Conservation (phyloP, 2,113 vertebrate genomes). For the Callopanchax toddi region DNA sequence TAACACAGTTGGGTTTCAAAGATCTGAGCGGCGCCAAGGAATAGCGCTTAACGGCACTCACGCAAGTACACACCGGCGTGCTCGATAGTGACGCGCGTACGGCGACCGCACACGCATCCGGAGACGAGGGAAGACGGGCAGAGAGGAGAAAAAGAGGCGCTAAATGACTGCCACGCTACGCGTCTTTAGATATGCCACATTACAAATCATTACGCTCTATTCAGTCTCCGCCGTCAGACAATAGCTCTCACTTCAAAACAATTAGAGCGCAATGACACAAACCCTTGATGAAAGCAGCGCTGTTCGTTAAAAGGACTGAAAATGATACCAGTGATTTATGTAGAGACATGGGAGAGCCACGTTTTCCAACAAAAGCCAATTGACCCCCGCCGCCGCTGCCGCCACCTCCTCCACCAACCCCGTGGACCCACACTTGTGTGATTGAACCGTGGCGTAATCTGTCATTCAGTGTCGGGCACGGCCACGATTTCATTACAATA, state of each 20-base stretch:
- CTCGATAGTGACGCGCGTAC: neutral
- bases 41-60: slow-evolving; percentile 31
- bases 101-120: slow-evolving; percentile 2
- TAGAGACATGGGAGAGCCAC: slow-evolving; percentile 29
- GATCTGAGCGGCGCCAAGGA: slow-evolving; percentile 53
- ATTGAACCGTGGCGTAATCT: slow-evolving; percentile 67
- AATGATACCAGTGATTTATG: slow-evolving; percentile 67
- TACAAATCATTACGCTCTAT: slow-evolving; percentile 69
- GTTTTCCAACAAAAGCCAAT: slow-evolving; percentile 65
- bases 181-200: slow-evolving; percentile 62
- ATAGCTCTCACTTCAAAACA: slow-evolving; percentile 70
- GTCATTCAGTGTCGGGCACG: slow-evolving; percentile 59
- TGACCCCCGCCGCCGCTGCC: slow-evolving; percentile 36
- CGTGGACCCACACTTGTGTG: slow-evolving; percentile 35
- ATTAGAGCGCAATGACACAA: slow-evolving; percentile 64
- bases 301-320: slow-evolving; percentile 52
- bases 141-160: slow-evolving; percentile 11
- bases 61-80: neutral
- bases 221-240: slow-evolving; percentile 58
- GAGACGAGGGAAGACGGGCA: slow-evolving; percentile 26
- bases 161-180: slow-evolving; percentile 30
- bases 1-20: slow-evolving; percentile 74
- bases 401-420: neutral
- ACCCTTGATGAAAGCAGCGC: slow-evolving; percentile 55
- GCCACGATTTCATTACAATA: slow-evolving; percentile 75